These are phyloP conservation scores for Microctonus hyperodae DNA, from an alignment of 2,888 invertebrate species.

Conservation along the genomic window DNA sequence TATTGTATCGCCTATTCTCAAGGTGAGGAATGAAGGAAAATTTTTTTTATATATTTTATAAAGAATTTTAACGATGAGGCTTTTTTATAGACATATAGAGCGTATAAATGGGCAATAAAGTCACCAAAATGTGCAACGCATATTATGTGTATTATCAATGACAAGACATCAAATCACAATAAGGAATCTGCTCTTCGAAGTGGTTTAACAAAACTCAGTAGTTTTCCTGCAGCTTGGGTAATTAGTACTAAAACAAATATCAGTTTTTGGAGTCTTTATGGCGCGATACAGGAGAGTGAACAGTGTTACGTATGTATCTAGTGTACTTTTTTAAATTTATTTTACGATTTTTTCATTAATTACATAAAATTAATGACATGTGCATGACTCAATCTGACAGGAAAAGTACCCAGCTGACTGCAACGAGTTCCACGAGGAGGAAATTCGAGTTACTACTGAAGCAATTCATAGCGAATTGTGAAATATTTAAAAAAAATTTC, in stretches of 20 bases:
- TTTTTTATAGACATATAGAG: constrained; percentile 72
- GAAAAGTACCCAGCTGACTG: constrained; percentile 76
- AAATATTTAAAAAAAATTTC: constrained; percentile 23
- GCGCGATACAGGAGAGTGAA: constrained; percentile 74
- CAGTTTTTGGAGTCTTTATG: constrained; percentile 82
- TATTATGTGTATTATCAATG: constrained; percentile 80
- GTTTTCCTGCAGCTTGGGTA: constrained; percentile 79
- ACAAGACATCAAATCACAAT: constrained; percentile 68
- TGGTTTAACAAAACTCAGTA: constrained; percentile 76
- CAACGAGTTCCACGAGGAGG: constrained; percentile 81
- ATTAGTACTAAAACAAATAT: constrained; percentile 77
- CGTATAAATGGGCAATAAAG: constrained; percentile 76
- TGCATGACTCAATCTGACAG: constrained; percentile 60
- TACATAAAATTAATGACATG: background rate
- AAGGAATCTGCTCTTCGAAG: constrained; percentile 69
- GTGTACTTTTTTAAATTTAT: background rate
- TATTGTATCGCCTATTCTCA: constrained; percentile 81
- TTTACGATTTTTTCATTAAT: background rate
- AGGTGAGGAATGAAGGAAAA: constrained; percentile 43
- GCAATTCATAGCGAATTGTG: constrained; percentile 80
- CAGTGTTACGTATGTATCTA: constrained; percentile 71
- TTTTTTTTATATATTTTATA: background rate
- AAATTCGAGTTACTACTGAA: constrained; percentile 82
- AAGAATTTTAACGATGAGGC: background rate
- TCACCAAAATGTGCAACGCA: constrained; percentile 80